phyloP scores from a whole-genome alignment of 1,140 invertebrate genomes.

The Drosophila jambulina region DNA sequence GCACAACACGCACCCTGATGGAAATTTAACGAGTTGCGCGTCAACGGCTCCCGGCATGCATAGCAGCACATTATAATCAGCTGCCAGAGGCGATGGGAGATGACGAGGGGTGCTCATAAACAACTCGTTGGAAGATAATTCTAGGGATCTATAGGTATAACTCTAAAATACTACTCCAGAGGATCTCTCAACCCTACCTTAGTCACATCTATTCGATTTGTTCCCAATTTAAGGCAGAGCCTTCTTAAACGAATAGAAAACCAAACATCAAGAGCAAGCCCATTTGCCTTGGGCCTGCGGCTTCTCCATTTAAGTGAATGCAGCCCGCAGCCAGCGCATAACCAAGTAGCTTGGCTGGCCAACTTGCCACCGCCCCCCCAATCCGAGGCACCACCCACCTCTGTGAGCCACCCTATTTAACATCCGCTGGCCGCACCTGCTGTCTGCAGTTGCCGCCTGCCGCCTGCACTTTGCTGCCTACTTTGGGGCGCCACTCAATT shows the following conservation, averaged over 20 bases:
- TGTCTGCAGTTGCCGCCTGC: conserved; percentile 55
- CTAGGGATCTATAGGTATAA: neutral
- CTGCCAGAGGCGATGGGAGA: conserved; percentile 41
- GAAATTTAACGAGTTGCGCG: conserved; percentile 79
- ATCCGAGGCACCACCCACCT: neutral
- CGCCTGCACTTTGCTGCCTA: conserved; percentile 68
- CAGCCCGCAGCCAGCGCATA: conserved; percentile 60
- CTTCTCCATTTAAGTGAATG: conserved; percentile 49
- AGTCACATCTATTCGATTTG: neutral
- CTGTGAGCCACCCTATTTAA: conserved; percentile 27
- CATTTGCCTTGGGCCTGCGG: conserved; percentile 36
- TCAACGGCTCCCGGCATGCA: conserved; percentile 56
- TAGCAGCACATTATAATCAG: conserved; percentile 73
- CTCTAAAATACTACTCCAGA: neutral
- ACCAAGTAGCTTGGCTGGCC: conserved; percentile 39
- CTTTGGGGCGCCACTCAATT: conserved; percentile 79
- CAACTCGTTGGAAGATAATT: conserved; percentile 55
- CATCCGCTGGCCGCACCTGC: conserved; percentile 64
- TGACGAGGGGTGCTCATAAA: conserved; percentile 55
- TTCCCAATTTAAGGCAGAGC: neutral
- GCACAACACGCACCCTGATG: conserved; percentile 75
- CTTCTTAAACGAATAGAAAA: conserved; percentile 18
- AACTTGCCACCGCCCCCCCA: neutral
- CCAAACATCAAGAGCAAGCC: conserved; percentile 20
- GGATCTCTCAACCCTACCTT: too few species aligned